Conservation (phyloP, 2,888 invertebrate species). For the Endomychus coccineus region DNA sequence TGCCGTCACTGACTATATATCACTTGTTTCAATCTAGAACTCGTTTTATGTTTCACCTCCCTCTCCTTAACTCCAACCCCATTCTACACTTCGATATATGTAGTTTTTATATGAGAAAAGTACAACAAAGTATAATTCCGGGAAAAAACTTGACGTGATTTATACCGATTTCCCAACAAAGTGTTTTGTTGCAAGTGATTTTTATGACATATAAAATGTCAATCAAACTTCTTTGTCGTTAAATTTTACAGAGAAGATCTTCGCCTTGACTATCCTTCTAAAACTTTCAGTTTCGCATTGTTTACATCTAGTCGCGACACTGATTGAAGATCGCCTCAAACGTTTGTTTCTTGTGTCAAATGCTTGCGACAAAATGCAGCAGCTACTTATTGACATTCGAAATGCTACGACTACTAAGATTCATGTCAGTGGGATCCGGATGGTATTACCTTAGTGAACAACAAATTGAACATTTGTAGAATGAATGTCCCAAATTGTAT, state of each 20-base stretch:
- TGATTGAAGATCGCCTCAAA: neutral
- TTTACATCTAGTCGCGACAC: constrained; percentile 16
- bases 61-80: constrained; percentile 18
- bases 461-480: too few relatives aligned
- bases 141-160: constrained; percentile 37
- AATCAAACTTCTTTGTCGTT: constrained; percentile 36
- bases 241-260: constrained; percentile 25
- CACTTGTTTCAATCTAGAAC: constrained; percentile 48
- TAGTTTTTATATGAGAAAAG: constrained; percentile 34
- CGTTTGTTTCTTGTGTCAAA: too few relatives aligned
- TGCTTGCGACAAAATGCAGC: too few relatives aligned
- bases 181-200: constrained; percentile 42
- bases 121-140: constrained; percentile 32
- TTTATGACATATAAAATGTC: constrained; percentile 41
- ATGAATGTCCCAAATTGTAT: too few relatives aligned
- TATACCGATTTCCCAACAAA: constrained; percentile 39
- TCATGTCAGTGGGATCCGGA: too few relatives aligned
- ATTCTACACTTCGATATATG: constrained; percentile 23
- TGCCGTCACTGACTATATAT: constrained; percentile 47
- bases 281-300: constrained; percentile 21
- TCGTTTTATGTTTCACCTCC: constrained; percentile 45
- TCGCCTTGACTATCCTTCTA: constrained; percentile 16
- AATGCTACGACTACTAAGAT: too few relatives aligned
- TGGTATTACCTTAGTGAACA: too few relatives aligned
- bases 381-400: too few relatives aligned